These are phyloP conservation scores for Achlya flavicornis DNA, from an alignment of 2,888 invertebrate species.

Conservation along the genomic window DNA sequence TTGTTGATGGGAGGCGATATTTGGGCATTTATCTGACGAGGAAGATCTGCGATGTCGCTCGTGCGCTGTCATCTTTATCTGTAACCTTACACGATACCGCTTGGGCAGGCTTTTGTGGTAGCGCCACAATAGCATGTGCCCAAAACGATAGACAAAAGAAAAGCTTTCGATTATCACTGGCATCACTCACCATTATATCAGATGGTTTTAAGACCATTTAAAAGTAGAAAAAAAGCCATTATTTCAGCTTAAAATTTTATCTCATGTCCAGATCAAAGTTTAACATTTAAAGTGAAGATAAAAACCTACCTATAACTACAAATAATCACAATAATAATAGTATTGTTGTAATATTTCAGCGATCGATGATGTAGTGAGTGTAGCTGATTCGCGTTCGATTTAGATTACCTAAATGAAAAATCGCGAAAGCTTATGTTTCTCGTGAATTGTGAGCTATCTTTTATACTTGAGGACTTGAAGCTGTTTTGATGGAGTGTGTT, in stretches of 20 bases:
- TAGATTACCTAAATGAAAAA: no score
- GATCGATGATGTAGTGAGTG: not conserved
- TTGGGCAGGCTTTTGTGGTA: slow-evolving; percentile 68
- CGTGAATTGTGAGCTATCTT: no score
- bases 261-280: not conserved
- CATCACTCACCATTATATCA: slow-evolving; percentile 14
- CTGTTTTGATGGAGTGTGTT: no score
- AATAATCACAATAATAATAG: no score
- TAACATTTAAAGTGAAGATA: not conserved
- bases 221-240: not conserved
- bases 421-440: no score
- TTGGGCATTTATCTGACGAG: slow-evolving; percentile 62
- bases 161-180: slow-evolving; percentile 16
- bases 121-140: slow-evolving; percentile 69
- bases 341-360: not conserved
- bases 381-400: not conserved
- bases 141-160: slow-evolving; percentile 49
- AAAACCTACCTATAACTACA: not conserved
- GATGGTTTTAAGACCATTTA: slow-evolving; percentile 14
- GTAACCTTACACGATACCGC: slow-evolving; percentile 57
- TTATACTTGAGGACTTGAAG: no score
- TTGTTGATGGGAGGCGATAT: slow-evolving; percentile 77
- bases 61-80: slow-evolving; percentile 65
- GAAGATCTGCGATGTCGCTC: slow-evolving; percentile 72
- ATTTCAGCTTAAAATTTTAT: not conserved